Evolutionary conservation across 2,888 invertebrate species (phyloP).

Genomic region (Athalia cordata): DNA sequence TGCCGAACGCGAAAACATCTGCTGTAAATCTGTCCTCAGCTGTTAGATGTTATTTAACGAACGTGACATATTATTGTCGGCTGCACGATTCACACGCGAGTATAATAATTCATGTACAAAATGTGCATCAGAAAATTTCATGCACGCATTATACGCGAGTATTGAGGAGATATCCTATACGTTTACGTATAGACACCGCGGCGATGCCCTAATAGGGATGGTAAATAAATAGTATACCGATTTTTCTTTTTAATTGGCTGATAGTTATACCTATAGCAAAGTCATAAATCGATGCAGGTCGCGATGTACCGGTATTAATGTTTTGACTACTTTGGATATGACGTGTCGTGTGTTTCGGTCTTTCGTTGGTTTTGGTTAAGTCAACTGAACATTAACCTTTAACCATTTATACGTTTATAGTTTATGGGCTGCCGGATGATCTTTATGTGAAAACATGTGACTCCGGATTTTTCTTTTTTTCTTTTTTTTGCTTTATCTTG

Average conservation of each 20-base stretch:
- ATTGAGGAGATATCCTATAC: too few relatives aligned
- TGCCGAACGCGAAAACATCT: slow-evolving; percentile 39
- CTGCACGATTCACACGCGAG: slow-evolving; percentile 6
- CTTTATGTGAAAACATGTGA: slow-evolving; percentile 16
- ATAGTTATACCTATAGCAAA: too few relatives aligned
- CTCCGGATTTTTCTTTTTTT: background rate
- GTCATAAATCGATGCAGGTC: too few relatives aligned
- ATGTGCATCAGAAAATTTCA: too few relatives aligned
- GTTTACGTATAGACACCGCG: too few relatives aligned
- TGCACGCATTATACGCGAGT: too few relatives aligned
- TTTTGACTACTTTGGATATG: background rate
- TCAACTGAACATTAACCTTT: slow-evolving; percentile 20
- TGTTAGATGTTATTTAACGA: slow-evolving; percentile 20
- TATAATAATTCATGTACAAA: background rate
- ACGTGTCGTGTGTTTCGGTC: background rate
- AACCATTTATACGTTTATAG: slow-evolving; percentile 21
- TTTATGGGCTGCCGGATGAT: slow-evolving; percentile 20
- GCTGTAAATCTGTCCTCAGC: slow-evolving; percentile 45
- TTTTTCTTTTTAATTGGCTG: too few relatives aligned
- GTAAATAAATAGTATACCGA: too few relatives aligned
- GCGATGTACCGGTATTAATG: too few relatives aligned
- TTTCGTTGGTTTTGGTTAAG: slow-evolving; percentile 22
- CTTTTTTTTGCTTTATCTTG: too few relatives aligned
- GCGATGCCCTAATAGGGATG: too few relatives aligned
- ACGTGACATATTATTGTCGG: background rate